Evolutionary conservation across 1,140 invertebrate genomes (phyloP).

Genomic region (Geopemphigus sp.): DNA sequence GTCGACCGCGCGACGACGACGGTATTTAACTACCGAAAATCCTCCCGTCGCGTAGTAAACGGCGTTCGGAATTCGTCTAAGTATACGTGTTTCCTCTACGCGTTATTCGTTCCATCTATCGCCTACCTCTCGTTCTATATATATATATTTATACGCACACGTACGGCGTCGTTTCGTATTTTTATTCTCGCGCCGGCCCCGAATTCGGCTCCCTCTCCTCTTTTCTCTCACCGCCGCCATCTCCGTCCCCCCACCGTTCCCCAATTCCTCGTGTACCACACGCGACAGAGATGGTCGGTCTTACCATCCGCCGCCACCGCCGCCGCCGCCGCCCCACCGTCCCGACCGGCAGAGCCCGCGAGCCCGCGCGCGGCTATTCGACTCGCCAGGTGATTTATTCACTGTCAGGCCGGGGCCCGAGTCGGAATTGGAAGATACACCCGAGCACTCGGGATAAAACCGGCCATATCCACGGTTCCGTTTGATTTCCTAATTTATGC

Average conservation of each 20-base stretch:
- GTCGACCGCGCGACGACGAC: no score
- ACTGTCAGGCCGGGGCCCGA: slow-evolving; percentile 41
- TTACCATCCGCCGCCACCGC: background rate
- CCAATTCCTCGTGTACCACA: no score
- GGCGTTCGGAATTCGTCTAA: no score
- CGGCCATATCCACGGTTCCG: slow-evolving; percentile 36
- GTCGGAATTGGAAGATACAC: slow-evolving; percentile 48
- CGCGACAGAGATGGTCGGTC: background rate
- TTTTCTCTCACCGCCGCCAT: background rate
- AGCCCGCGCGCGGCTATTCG: background rate
- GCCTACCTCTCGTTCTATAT: no score
- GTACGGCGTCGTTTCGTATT: background rate
- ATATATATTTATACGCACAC: no score
- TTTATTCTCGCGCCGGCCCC: slow-evolving; percentile 3
- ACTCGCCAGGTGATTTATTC: slow-evolving; percentile 45
- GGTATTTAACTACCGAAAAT: no score
- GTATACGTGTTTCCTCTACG: no score
- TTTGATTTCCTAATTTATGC: slow-evolving; percentile 50
- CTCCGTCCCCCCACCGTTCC: background rate
- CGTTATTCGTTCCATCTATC: no score
- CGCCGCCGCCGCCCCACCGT: background rate
- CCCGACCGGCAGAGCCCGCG: background rate
- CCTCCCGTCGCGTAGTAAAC: no score
- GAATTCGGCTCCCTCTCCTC: slow-evolving; percentile 12
- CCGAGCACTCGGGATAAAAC: slow-evolving; percentile 33